phyloP scores from a whole-genome alignment of 2,797 vertebrate species.

The Oreortyx pictus region DNA sequence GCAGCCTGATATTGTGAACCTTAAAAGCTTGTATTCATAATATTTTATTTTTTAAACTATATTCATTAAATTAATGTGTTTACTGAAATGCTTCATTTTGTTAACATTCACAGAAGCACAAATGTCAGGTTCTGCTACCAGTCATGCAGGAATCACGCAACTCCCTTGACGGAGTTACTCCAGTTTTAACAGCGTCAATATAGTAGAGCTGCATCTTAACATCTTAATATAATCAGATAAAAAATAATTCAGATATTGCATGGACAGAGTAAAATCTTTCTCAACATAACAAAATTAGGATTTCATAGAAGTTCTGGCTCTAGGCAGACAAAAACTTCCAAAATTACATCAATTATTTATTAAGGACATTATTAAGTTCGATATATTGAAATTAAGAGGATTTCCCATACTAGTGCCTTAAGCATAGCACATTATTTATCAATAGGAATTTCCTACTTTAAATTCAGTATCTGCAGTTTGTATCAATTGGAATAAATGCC shows the following conservation, averaged over 20 bases:
- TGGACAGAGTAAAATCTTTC: not conserved
- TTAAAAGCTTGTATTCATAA: not conserved
- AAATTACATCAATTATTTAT: not conserved
- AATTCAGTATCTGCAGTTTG: not conserved
- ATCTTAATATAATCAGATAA: not conserved
- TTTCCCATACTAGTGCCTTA: constrained; percentile 45
- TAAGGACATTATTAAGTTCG: constrained; percentile 5
- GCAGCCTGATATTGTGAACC: not conserved
- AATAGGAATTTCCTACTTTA: constrained; percentile 23
- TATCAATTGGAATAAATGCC: not conserved
- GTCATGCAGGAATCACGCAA: not conserved
- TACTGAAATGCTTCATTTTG: not conserved
- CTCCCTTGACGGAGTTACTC: not conserved
- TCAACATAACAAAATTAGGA: not conserved
- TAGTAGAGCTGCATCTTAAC: not conserved
- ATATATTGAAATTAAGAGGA: constrained; percentile 17
- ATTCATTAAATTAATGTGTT: not conserved
- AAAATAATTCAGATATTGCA: not conserved
- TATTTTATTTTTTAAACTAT: not conserved
- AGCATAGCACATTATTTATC: not conserved
- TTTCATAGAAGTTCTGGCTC: not conserved
- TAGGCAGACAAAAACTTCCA: not conserved
- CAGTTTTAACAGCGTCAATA: not conserved
- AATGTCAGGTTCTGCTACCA: not conserved
- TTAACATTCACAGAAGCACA: not conserved